Evolutionary conservation across 2,888 invertebrate species (phyloP).

Genomic region (Ormia ochracea): DNA sequence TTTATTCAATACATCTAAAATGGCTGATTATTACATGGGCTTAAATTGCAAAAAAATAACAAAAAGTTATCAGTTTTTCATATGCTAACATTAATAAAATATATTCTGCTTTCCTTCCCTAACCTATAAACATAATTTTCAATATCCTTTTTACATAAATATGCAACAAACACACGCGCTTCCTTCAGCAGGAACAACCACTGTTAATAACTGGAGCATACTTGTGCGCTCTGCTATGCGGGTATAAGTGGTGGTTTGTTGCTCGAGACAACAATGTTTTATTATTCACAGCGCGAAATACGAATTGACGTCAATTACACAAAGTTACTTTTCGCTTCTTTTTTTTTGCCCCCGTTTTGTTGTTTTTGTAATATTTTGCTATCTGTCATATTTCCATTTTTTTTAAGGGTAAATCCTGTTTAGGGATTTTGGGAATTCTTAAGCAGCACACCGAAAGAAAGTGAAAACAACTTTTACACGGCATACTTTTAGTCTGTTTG

Average conservation of each 20-base stretch:
- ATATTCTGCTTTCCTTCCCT: constrained; percentile 52
- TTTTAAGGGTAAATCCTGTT: constrained; percentile 73
- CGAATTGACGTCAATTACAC: constrained; percentile 78
- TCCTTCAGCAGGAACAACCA: constrained; percentile 17
- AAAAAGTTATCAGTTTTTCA: constrained; percentile 34
- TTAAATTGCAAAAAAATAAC: constrained; percentile 38
- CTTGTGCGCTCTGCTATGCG: constrained; percentile 16
- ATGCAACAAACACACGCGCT: neutral
- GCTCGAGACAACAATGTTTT: constrained; percentile 52
- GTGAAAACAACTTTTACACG: constrained; percentile 10
- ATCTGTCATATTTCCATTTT: constrained; percentile 63
- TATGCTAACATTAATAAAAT: constrained; percentile 44
- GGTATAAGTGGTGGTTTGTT: constrained; percentile 31
- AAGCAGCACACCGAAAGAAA: constrained; percentile 35
- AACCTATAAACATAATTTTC: constrained; percentile 61
- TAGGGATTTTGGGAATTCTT: constrained; percentile 76
- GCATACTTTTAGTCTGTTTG: constrained; percentile 59
- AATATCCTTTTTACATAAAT: constrained; percentile 53
- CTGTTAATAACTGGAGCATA: constrained; percentile 57
- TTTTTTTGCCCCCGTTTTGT: too few species aligned
- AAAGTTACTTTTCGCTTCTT: constrained; percentile 64
- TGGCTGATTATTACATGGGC: constrained; percentile 42
- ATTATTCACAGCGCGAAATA: constrained; percentile 76
- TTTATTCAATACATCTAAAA: constrained; percentile 31
- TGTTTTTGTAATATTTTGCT: constrained; percentile 10